phyloP scores from a whole-genome alignment of 1,140 invertebrate genomes.

The Drosophila rufa region DNA sequence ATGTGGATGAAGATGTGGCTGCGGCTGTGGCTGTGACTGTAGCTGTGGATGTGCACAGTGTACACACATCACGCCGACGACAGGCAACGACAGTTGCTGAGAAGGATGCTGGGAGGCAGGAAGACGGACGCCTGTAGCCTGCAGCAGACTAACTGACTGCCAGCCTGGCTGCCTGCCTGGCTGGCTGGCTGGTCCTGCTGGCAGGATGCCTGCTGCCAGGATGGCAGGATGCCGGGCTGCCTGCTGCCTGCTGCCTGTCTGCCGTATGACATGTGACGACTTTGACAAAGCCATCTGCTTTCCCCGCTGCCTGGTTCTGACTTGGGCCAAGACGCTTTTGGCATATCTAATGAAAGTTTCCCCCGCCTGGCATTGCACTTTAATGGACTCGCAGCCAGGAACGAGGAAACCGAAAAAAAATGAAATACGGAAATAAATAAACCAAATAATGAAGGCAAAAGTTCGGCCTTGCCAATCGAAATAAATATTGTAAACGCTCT shows the following conservation, averaged over 20 bases:
- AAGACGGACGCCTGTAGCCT: conserved; percentile 41
- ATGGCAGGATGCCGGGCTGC: conserved; percentile 22
- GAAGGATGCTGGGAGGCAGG: conserved; percentile 5
- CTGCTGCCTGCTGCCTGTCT: conserved; percentile 27
- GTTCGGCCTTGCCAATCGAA: conserved; percentile 54
- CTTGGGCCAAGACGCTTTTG: conserved; percentile 58
- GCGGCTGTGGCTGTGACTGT: not conserved
- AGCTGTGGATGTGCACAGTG: conserved; percentile 14
- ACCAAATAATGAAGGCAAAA: conserved; percentile 32
- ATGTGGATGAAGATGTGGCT: not conserved
- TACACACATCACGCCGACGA: conserved; percentile 51
- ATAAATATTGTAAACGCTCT: conserved; percentile 68
- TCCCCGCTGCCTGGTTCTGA: conserved; percentile 19
- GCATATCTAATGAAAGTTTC: conserved; percentile 76
- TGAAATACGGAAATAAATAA: not conserved
- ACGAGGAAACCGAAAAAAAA: not conserved
- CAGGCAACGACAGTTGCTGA: conserved; percentile 39
- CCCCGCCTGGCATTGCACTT: conserved; percentile 44
- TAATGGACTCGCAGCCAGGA: conserved; percentile 54
- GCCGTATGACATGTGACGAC: conserved; percentile 66
- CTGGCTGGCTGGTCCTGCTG: conserved; percentile 24
- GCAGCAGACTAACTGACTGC: conserved; percentile 52
- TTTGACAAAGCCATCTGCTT: conserved; percentile 62
- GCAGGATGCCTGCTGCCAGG: conserved; percentile 24
- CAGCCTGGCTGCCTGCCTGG: conserved; percentile 29